Evolutionary conservation across 2,797 vertebrate species (phyloP), one percentile per base, ranked within the genome.

Genomic region (Orientallactaga sibirica): DNA sequence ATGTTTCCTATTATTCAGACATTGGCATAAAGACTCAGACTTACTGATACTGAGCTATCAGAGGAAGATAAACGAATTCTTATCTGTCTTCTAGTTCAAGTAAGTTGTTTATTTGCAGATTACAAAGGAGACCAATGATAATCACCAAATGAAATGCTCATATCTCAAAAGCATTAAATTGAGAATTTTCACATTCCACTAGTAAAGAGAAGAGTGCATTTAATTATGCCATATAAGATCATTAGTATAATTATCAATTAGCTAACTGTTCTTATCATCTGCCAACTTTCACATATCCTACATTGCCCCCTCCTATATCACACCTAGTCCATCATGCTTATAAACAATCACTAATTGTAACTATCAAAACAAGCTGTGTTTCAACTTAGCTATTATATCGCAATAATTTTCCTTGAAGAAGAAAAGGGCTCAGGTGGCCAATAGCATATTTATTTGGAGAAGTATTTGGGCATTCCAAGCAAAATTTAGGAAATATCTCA

Each of bases 371-470:
- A 29, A 52, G 16, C 11, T 41, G 37, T 86, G 27, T 37, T 90
- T 88, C 4, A 83, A 37, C 5, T 43, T 8, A 90, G 81, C 5
- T 87, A 22, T 77, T 94, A 85, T 84, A 61, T 7, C 66, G 62
- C 64, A 95, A 4, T 12, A 5, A 86, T 3, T 93, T 58, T 80
- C 64, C 84, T 90, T 96, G 84, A 73, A 94, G 55, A 55, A 86
- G 3, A 10, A 85, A 90, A 61, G 29, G 33, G 52, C 14, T 77
- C 24, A 85, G 74, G 7, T 73, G 67, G 25, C 25, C 41, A 88
- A 58, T 0, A 82, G 27, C 18, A 74, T 84, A 18, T 70, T 79
- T 95, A 3, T 79, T 93, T 88, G 24, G 73, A 15, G 43, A 90
- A 91, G 22, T 82, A 73, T 88, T 71, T 48, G 15, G 37, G 29